Conservation (phyloP, 2,797 vertebrate species). For the Sebastes baramenuke region DNA sequence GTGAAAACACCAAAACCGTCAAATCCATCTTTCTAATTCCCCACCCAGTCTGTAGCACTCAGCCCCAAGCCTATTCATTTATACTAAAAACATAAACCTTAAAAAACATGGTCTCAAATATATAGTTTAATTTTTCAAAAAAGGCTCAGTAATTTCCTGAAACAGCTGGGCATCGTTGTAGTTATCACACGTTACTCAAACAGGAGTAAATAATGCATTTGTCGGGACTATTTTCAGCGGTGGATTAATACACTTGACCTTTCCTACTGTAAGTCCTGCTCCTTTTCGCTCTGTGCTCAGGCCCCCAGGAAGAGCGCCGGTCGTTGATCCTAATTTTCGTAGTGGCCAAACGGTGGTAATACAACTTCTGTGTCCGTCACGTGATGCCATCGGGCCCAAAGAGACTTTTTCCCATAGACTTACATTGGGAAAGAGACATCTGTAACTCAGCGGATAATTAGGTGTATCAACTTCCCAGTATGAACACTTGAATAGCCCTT, state of each 20-base stretch:
- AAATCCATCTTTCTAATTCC: not conserved
- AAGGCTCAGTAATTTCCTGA: not conserved
- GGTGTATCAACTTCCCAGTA: too few species aligned
- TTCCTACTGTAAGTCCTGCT: not conserved
- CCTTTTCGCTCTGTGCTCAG: not conserved
- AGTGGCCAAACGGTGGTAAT: too few species aligned
- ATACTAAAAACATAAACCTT: not conserved
- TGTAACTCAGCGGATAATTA: too few species aligned
- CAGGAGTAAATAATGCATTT: not conserved
- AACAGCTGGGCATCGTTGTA: not conserved
- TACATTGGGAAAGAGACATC: too few species aligned
- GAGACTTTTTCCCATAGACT: too few species aligned
- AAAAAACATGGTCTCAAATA: not conserved
- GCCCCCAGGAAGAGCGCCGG: too few species aligned
- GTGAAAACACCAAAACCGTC: not conserved
- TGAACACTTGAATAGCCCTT: too few species aligned
- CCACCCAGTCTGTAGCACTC: too few species aligned
- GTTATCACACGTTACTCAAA: not conserved
- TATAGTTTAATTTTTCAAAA: not conserved
- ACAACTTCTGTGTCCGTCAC: too few species aligned
- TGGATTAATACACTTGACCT: not conserved
- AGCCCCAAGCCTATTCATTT: not conserved
- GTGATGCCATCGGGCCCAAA: too few species aligned
- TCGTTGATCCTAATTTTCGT: too few species aligned
- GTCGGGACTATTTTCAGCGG: not conserved